A percentile compares a stretch with the other conserved stretches of the same genome.
Evolutionary conservation across 2,113 vertebrate genomes (phyloP).

Genomic region (Spea bombifrons): DNA sequence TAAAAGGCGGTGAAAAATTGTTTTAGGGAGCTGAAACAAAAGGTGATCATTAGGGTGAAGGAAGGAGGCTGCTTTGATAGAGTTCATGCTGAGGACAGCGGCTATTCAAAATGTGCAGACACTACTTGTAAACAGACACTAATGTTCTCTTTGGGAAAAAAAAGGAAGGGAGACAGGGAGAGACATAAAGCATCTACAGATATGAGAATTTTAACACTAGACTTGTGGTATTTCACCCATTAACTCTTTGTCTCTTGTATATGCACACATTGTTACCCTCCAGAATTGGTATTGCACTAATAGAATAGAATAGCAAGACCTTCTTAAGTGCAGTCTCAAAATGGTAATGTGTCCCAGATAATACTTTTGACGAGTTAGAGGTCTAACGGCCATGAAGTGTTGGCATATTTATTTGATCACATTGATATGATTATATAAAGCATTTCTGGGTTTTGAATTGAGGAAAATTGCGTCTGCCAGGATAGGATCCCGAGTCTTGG

Average conservation of each 20-base stretch:
- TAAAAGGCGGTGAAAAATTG: slow-evolving; percentile 46
- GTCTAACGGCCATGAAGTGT: too few species aligned
- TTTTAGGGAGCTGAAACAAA: slow-evolving; percentile 49
- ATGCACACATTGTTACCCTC: too few species aligned
- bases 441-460: too few species aligned
- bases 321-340: too few species aligned
- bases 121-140: slow-evolving; percentile 49
- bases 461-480: too few species aligned
- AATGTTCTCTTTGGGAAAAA: slow-evolving; percentile 48
- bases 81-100: slow-evolving; percentile 47
- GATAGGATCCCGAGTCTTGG: too few species aligned
- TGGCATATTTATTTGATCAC: too few species aligned
- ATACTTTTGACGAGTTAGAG: too few species aligned
- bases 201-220: slow-evolving; percentile 24
- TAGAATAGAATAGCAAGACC: too few species aligned
- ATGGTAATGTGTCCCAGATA: too few species aligned
- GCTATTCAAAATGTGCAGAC: slow-evolving; percentile 48
- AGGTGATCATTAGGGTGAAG: slow-evolving; percentile 48
- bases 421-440: too few species aligned
- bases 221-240: slow-evolving; percentile 18
- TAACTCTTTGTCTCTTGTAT: slow-evolving; percentile 3
- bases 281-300: too few species aligned
- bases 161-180: slow-evolving; percentile 22
- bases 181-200: slow-evolving; percentile 32
- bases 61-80: slow-evolving; percentile 48